A percentile compares a stretch with the other conserved stretches of the same genome.
Conservation (phyloP, 2,113 vertebrate genomes). For the Rhabdomys dilectus region DNA sequence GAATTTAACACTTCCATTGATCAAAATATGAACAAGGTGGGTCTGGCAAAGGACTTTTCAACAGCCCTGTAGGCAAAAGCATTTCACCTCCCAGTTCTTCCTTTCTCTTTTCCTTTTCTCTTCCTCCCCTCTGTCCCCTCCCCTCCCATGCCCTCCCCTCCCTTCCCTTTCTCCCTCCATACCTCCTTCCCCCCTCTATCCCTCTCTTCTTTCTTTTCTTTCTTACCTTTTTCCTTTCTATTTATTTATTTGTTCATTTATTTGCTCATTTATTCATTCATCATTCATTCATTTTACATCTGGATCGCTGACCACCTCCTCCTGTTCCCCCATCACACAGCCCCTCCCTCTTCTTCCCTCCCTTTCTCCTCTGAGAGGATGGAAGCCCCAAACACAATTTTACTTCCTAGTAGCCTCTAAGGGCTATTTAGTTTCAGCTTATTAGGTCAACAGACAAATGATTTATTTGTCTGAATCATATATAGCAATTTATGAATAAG, state of each 20-base stretch:
- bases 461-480: constrained; percentile 42
- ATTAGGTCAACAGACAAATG: constrained; percentile 44
- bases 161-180: background rate
- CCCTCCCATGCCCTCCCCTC: background rate
- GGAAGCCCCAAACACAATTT: background rate
- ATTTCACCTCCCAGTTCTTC: background rate
- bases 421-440: constrained; percentile 41
- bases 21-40: background rate
- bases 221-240: background rate
- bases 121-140: background rate
- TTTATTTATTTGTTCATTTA: no score
- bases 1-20: constrained; percentile 13
- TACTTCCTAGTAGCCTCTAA: constrained; percentile 52
- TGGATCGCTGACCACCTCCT: no score
- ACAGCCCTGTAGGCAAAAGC: background rate
- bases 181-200: no score
- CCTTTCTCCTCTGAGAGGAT: no score
- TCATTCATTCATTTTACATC: no score
- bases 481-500: constrained; percentile 54
- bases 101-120: background rate
- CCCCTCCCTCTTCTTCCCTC: no score
- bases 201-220: accelerated
- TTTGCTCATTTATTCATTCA: no score
- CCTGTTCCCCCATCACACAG: no score
- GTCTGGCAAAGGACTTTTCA: background rate